These are phyloP conservation scores for Ardeotis arabs DNA, from an alignment of 2,113 vertebrate genomes.

Conservation along the genomic window DNA sequence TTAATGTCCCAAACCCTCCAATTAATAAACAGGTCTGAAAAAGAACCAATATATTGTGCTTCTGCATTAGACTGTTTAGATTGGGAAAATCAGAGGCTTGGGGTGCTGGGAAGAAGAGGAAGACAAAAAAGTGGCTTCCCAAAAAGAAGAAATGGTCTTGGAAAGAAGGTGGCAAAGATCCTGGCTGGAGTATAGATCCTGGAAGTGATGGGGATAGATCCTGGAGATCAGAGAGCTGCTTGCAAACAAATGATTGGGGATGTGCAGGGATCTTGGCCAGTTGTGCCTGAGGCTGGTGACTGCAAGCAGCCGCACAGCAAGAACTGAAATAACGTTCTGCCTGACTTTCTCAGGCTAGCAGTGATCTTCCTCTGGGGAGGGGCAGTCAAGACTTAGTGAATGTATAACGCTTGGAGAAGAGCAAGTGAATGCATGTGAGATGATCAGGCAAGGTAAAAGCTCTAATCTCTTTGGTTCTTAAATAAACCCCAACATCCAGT, in stretches of 20 bases:
- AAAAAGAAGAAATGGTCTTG: not conserved
- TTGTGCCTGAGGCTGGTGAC: not conserved
- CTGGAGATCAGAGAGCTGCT: not conserved
- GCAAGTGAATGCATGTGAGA: not conserved
- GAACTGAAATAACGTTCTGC: not conserved
- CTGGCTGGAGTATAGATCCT: not conserved
- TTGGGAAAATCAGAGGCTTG: not conserved
- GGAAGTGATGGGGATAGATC: not conserved
- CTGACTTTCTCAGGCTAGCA: not conserved
- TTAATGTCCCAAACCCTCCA: not conserved
- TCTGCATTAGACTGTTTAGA: not conserved
- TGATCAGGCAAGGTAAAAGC: not conserved
- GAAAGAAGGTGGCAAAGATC: not conserved
- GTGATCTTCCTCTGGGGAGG: not conserved
- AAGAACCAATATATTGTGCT: not conserved
- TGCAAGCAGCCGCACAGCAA: not conserved
- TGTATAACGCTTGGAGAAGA: not conserved
- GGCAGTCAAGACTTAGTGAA: not conserved
- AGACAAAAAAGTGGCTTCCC: not conserved
- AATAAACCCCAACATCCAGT: not conserved
- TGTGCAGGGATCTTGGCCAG: not conserved
- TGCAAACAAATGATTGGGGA: not conserved
- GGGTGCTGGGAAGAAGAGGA: not conserved
- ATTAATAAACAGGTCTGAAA: not conserved
- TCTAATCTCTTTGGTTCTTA: not conserved